Percentiles rank a stretch among this genome's conserved stretches.
phyloP scores from a whole-genome alignment of 2,888 invertebrate genomes.

The Hymenopus coronatus region DNA sequence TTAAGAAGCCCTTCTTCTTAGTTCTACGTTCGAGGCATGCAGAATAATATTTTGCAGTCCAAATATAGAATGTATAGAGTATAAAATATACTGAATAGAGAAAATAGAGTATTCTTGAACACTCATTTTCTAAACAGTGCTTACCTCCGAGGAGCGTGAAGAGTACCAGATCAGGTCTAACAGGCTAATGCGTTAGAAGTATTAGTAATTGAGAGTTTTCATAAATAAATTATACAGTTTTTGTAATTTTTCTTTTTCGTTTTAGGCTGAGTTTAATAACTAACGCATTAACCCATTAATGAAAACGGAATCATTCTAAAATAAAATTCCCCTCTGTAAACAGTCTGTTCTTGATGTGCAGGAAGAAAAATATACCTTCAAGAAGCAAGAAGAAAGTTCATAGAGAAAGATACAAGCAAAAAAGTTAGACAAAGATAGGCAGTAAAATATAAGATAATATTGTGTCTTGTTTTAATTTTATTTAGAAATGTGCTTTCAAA shows the following conservation, averaged over 20 bases:
- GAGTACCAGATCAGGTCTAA: not conserved
- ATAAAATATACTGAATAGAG: not conserved
- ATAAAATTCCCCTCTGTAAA: not conserved
- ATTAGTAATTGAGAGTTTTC: not conserved
- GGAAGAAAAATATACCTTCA: not conserved
- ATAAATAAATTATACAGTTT: too few relatives aligned
- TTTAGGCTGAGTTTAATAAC: not conserved
- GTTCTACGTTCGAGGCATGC: not conserved
- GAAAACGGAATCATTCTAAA: not conserved
- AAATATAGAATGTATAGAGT: too few relatives aligned
- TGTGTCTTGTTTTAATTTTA: not conserved
- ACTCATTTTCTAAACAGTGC: not conserved
- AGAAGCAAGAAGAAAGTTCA: not conserved
- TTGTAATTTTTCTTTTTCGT: too few relatives aligned
- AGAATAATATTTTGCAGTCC: too few relatives aligned
- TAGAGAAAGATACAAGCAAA: not conserved
- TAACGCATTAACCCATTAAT: not conserved
- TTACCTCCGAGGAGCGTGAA: not conserved
- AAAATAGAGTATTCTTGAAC: not conserved
- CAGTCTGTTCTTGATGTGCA: not conserved
- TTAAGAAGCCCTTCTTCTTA: not conserved
- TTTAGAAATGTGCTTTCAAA: not conserved
- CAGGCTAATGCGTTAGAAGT: not conserved
- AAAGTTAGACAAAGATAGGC: not conserved
- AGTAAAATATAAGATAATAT: not conserved